Conservation (phyloP, 1,140 invertebrate genomes). For the Parapsyche elsis region DNA sequence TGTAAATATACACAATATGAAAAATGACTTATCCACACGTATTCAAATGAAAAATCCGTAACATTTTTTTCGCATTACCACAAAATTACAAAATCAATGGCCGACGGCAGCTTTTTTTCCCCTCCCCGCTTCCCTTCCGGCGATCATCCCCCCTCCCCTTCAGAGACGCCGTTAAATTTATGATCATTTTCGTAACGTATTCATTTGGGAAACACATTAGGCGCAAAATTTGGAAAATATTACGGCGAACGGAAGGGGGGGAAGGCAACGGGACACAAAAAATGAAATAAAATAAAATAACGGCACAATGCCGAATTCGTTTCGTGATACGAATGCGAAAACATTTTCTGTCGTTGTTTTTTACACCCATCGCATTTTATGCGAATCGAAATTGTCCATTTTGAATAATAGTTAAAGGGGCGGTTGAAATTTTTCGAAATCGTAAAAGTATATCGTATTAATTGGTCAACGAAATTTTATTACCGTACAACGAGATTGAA, state of each 20-base stretch:
- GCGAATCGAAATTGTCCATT: background rate
- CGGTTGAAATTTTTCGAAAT: background rate
- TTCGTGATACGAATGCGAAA: constrained; percentile 13
- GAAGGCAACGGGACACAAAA: background rate
- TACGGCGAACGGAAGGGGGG: background rate
- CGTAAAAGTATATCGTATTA: background rate
- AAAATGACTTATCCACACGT: too few relatives aligned
- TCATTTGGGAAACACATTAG: constrained; percentile 36
- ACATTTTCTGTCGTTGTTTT: background rate
- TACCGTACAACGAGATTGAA: too few relatives aligned
- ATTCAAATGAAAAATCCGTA: too few relatives aligned
- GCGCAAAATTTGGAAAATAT: constrained; percentile 39
- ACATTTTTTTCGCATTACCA: constrained; percentile 3
- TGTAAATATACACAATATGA: too few relatives aligned
- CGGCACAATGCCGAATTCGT: constrained; percentile 1
- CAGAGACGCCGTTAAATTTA: constrained; percentile 20
- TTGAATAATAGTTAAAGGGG: background rate
- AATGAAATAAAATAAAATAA: constrained; percentile 25
- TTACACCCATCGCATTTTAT: background rate
- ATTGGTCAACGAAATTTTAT: background rate
- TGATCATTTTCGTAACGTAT: constrained; percentile 30
- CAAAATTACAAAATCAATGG: constrained; percentile 18
- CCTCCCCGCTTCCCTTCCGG: background rate
- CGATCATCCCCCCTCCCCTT: too few relatives aligned
- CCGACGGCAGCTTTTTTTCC: background rate